Evolutionary conservation across 2,888 invertebrate genomes (phyloP).

Genomic region (Lysandra bellargus): DNA sequence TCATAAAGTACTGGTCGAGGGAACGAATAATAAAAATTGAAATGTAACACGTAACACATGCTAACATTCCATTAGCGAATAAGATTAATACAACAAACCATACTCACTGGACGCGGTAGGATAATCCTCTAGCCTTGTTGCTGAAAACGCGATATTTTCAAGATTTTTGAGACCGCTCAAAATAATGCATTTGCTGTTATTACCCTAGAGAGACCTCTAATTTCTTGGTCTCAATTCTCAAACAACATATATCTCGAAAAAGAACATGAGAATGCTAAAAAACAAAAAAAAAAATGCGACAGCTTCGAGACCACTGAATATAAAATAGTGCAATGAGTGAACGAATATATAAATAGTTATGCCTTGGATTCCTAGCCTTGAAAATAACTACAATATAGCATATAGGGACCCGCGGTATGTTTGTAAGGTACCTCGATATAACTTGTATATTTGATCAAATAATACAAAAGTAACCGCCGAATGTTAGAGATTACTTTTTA

Average conservation of each 20-base stretch:
- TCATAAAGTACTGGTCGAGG: neutral
- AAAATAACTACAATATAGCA: neutral
- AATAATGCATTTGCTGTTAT: neutral
- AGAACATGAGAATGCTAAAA: no score
- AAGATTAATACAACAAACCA: slow-evolving; percentile 10
- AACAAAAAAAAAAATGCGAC: no score
- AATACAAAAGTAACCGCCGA: neutral
- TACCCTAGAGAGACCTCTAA: neutral
- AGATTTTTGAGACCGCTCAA: no score
- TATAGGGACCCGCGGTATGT: neutral
- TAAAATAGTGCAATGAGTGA: neutral
- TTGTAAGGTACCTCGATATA: neutral
- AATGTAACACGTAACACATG: slow-evolving; percentile 10
- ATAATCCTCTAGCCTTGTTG: neutral
- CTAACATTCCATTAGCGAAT: slow-evolving; percentile 28
- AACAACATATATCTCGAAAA: no score
- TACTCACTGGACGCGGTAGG: neutral
- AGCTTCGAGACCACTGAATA: no score
- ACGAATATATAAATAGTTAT: neutral
- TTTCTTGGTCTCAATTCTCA: neutral
- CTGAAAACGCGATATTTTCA: no score
- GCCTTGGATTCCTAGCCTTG: neutral
- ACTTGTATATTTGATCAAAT: neutral
- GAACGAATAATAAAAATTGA: neutral
- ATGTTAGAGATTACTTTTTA: neutral